Conservation (phyloP, 2,888 invertebrate species). For the Suillia variegata region DNA sequence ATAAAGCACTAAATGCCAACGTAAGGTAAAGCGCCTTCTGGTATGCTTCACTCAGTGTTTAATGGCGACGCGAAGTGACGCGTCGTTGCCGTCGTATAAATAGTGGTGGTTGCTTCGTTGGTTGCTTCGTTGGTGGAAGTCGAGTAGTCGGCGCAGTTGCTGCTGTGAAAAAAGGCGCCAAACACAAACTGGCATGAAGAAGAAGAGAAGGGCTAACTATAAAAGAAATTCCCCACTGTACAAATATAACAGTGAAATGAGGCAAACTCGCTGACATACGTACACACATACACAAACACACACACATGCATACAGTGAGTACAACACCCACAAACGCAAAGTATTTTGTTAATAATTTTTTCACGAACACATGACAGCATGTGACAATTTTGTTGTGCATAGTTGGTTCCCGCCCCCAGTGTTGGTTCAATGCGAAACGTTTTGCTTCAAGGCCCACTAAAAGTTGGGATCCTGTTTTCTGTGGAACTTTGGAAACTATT, state of each 20-base stretch:
- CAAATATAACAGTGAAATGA: not conserved
- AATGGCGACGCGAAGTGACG: not conserved
- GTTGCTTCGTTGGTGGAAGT: too few species aligned
- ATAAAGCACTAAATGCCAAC: not conserved
- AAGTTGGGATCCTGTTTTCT: too few species aligned
- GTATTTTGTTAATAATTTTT: too few species aligned
- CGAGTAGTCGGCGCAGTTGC: too few species aligned
- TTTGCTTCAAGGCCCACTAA: too few species aligned
- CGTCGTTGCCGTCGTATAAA: too few species aligned
- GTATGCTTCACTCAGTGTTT: not conserved
- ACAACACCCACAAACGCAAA: too few species aligned
- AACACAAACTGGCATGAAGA: not conserved
- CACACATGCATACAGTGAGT: not conserved
- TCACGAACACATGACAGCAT: not conserved
- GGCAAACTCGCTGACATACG: not conserved
- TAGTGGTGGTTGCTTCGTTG: too few species aligned
- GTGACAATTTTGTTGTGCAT: not conserved
- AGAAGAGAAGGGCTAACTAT: not conserved
- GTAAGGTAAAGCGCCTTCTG: not conserved
- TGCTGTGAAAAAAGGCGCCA: slow-evolving; percentile 1
- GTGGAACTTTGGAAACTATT: too few species aligned
- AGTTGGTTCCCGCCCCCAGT: too few species aligned
- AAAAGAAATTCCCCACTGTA: not conserved
- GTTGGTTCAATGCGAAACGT: too few species aligned
- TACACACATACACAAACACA: not conserved